Base-by-base conservation (phyloP, 1,140 invertebrate species). In the Maconellicoccus hirsutus region DNA sequence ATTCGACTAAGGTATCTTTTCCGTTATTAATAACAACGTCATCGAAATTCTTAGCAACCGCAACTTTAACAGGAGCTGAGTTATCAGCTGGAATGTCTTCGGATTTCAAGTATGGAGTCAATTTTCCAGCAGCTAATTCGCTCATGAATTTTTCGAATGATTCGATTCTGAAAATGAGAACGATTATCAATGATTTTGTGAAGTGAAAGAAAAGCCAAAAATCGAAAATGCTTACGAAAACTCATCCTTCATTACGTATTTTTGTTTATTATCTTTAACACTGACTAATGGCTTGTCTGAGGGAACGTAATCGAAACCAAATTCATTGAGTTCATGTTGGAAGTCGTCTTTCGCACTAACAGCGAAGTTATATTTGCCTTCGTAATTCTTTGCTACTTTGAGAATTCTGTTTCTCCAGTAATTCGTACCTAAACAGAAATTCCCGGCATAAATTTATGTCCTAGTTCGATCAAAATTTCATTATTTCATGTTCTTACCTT, bases 351-450 rank as follows among this genome's bases (percentile, higher is more conserved):
- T 94, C 77, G 91, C 88, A 77, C 92, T 89, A 72, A 99, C 84
- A 2, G 94, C 95, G 82, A 98, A 98, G 71, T 82, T 89, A 7
- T 93, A 85, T 52, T 52, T 52, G 4, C 85, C 84, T 59, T 84
- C 83, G 79, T 89, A 89, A 70, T 93, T 87, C 78, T 96, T 90
- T 72, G 93, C 96, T 59, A 98, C 93, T 84, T 98, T 98, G 71
- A 97, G 83, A 29, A 98, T 87, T 74, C 94, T 87, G 82, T 99
- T 99, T 76, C 97, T 89, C 95, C 96, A 99, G 82, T 99, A 99
- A 81, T 99, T 98, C n/a, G 96, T 72, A 39, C 42, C 42, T 52
- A 16, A 52, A 52, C 6, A 52, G 6, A 8, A 52, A 8, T 52
- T 52, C n/a, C n/a, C n/a, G n/a, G n/a, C n/a, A n/a, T 52, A 52